These are phyloP conservation scores for Timema cristinae DNA, from an alignment of 2,888 invertebrate genomes.

Conservation along the genomic window DNA sequence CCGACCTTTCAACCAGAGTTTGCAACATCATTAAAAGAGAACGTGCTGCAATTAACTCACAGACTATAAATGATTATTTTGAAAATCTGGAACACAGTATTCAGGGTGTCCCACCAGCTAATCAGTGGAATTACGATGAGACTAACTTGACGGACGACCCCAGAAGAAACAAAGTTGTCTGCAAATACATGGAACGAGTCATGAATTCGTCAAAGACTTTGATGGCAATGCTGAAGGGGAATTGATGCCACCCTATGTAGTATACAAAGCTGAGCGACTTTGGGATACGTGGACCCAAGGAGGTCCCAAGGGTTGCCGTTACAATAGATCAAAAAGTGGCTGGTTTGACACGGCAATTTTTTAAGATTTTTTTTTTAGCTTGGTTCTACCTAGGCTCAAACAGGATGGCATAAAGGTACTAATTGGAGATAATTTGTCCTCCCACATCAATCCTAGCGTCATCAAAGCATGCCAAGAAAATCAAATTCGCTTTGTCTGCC, in stretches of 20 bases:
- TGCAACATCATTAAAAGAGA: conserved; percentile 18
- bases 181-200: conserved; percentile 41
- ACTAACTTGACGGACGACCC: conserved; percentile 40
- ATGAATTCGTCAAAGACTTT: conserved; percentile 40
- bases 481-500: conserved; percentile 40
- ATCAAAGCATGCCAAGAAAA: conserved; percentile 39
- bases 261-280: conserved; percentile 44
- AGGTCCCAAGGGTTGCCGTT: conserved; percentile 41
- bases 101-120: conserved; percentile 31
- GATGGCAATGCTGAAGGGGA: conserved; percentile 40
- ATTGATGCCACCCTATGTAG: conserved; percentile 42
- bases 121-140: conserved; percentile 41
- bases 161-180: conserved; percentile 36
- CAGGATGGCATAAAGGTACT: conserved; percentile 39
- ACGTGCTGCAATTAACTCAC: conserved; percentile 30
- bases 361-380: conserved; percentile 38
- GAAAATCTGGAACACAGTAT: conserved; percentile 29
- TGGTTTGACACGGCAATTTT: conserved; percentile 42
- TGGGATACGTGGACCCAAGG: conserved; percentile 42
- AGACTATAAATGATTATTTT: conserved; percentile 32
- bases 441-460: conserved; percentile 38
- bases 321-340: conserved; percentile 41
- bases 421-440: conserved; percentile 43
- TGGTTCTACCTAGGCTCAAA: conserved; percentile 37
- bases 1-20: too few relatives aligned